Evolutionary conservation across 2,888 invertebrate genomes (phyloP), one percentile per base, ranked within the genome.

Genomic region (Eristalinus sepulchralis): DNA sequence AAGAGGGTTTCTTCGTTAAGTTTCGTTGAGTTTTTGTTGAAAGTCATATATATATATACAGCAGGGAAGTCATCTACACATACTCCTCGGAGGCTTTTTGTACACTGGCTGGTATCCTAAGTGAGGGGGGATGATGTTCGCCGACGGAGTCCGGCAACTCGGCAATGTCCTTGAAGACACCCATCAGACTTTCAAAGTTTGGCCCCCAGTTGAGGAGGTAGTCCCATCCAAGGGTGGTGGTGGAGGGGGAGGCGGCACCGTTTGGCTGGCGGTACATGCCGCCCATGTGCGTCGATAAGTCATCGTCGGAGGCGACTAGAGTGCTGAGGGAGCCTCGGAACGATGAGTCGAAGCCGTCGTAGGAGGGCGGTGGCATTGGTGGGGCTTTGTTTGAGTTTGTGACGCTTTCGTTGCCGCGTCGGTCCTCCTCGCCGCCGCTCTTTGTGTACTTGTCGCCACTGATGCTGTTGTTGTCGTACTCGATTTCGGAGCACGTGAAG

Each of bases 401-500:
- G 87, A 92, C 95, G 84, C 92, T 94, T 20, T 94, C 93, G 89
- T 94, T 95, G 1, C 90, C 91, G 89, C 94, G 94, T 82, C 95
- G 93, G 55, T 95, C 94, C 89, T 94, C 94, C 89, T 95, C 95
- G 79, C 94, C 93, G 89, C 95, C 94, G 90, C 95, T 94, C 89
- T 95, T 95, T 0, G 92, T 91, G 83, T 95, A 94, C 90, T 97
- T 97, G 90, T 97, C 97, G 17, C 96, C 97, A 73, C 95, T 96
- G 87, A 97, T 93, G 90, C 97, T 97, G 90, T 97, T 96, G 91
- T 98, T 97, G 90, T 98, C 98, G 91, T 98, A 98, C 92, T 99
- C 99, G 91, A 98, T 98, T 93, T 98, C 98, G 0, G 98, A 98
- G 93, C 98, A 99, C 11, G 98, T 99, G 93, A 99, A 99, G 89